A percentile compares a stretch with the other conserved stretches of the same genome.
Evolutionary conservation across 30 jellyfish, hydroid and myxozoan species (phyloP).

Genomic region (Pseudorhiza aurosa): DNA sequence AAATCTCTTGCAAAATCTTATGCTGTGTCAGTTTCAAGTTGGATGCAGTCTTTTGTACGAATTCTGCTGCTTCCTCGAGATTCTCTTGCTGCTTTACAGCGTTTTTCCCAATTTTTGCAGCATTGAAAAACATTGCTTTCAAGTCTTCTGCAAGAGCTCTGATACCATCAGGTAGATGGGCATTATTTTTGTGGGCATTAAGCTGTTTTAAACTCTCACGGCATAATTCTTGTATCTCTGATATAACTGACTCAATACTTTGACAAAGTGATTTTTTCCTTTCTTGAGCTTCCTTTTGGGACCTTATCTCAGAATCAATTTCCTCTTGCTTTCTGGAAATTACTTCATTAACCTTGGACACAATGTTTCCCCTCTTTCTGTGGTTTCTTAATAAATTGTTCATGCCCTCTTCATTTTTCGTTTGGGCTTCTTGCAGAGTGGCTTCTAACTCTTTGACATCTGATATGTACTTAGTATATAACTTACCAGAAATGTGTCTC

Average conservation of each 20-base stretch:
- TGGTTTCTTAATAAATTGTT: background rate
- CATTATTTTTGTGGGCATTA: background rate
- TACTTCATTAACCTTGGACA: background rate
- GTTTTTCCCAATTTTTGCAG: background rate
- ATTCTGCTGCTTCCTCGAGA: slow-evolving; percentile 23
- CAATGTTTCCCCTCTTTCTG: background rate
- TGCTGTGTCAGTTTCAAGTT: slow-evolving; percentile 1
- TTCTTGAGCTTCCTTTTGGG: slow-evolving; percentile 23
- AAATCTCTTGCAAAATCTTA: slow-evolving; percentile 25
- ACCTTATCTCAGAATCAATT: background rate
- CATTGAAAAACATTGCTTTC: background rate
- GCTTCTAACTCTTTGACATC: slow-evolving; percentile 8
- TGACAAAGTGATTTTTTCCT: background rate
- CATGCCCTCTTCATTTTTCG: slow-evolving; percentile 7
- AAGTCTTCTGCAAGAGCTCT: background rate
- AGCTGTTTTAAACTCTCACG: background rate
- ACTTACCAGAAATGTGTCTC: background rate
- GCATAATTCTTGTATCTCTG: background rate
- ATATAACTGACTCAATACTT: slow-evolving; percentile 3
- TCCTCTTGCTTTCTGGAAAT: slow-evolving; percentile 14
- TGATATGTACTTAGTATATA: slow-evolving; percentile 1
- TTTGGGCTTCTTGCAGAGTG: background rate
- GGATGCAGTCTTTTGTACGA: background rate
- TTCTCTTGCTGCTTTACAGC: slow-evolving; percentile 19
- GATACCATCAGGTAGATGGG: background rate